phyloP scores from a whole-genome alignment of 2,113 vertebrate species.

The Notechis scutatus region DNA sequence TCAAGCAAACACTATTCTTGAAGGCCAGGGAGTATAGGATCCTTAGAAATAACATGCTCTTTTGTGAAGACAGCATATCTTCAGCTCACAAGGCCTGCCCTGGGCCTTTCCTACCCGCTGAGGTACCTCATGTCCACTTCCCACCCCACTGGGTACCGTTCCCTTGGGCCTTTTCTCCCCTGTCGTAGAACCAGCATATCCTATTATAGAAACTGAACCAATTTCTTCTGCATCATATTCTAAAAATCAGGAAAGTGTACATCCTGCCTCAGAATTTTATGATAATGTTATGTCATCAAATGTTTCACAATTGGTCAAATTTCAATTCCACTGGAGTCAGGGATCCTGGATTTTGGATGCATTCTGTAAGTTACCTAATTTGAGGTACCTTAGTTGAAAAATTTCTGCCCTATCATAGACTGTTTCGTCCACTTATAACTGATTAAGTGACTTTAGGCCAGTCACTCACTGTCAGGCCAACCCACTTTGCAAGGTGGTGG shows the following conservation, averaged over 20 bases:
- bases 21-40: neutral
- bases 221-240: neutral
- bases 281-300: neutral
- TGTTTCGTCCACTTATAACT: too few relatives aligned
- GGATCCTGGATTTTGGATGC: neutral
- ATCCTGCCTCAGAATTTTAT: neutral
- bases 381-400: neutral
- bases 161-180: neutral
- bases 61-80: neutral
- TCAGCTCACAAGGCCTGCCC: neutral
- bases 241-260: neutral
- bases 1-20: neutral
- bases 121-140: neutral
- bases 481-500: neutral
- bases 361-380: neutral
- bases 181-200: neutral
- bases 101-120: neutral
- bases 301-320: neutral
- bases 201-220: neutral
- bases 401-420: neutral
- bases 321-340: neutral
- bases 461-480: neutral
- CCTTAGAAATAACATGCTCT: neutral
- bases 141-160: neutral
- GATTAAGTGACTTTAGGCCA: neutral